phyloP scores from a whole-genome alignment of 1,140 invertebrate genomes.

The Hycleus cichorii region DNA sequence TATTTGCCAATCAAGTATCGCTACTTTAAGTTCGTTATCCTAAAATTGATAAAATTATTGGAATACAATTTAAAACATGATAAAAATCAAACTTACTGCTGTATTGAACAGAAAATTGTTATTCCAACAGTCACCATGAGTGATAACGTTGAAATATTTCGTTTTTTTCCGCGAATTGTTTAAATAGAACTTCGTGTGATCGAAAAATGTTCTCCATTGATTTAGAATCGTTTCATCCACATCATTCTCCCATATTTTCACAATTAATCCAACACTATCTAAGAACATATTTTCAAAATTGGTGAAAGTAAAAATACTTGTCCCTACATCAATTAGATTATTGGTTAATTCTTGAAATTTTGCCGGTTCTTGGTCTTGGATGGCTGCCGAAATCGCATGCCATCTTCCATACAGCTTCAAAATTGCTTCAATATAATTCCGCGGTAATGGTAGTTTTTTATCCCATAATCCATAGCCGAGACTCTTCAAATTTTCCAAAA shows the following conservation, averaged over 20 bases:
- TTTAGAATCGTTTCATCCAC: slow-evolving; percentile 5
- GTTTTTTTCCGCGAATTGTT: neutral
- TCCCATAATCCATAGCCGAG: neutral
- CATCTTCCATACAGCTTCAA: slow-evolving; percentile 45
- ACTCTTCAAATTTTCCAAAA: slow-evolving; percentile 3
- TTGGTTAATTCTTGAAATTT: slow-evolving; percentile 21
- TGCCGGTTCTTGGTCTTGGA: slow-evolving; percentile 39
- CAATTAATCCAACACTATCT: too few relatives aligned
- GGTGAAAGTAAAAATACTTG: too few relatives aligned
- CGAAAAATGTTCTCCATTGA: neutral
- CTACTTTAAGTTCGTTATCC: slow-evolving; percentile 4
- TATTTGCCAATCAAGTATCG: slow-evolving; percentile 49
- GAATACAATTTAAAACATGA: neutral
- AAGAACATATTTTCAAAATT: too few relatives aligned
- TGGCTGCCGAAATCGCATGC: slow-evolving; percentile 46
- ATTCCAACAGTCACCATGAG: slow-evolving; percentile 27
- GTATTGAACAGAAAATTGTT: slow-evolving; percentile 29
- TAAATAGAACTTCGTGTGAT: slow-evolving; percentile 1
- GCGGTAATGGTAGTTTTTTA: neutral
- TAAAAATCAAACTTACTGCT: slow-evolving; percentile 14
- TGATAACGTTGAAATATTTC: slow-evolving; percentile 6
- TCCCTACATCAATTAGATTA: slow-evolving; percentile 18
- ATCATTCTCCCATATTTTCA: slow-evolving; percentile 3
- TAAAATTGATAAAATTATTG: neutral
- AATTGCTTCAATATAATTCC: slow-evolving; percentile 23